phyloP scores from a whole-genome alignment of 2,797 vertebrate species.

The Mycteria americana region DNA sequence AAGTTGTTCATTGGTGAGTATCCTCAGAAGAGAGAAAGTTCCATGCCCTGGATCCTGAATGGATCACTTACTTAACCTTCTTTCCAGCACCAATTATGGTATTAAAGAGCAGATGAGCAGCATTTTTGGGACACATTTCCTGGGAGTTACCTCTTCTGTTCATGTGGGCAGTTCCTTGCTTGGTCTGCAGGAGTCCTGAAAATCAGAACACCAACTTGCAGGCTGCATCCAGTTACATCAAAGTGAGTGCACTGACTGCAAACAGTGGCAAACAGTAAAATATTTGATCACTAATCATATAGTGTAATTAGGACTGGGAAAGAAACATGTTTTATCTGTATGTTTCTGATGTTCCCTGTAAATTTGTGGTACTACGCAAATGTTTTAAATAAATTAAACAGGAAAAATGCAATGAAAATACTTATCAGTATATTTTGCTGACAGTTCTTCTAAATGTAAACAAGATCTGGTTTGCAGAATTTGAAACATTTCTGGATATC shows the following conservation, averaged over 20 bases:
- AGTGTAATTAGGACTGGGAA: background rate
- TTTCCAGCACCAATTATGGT: background rate
- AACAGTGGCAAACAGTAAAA: background rate
- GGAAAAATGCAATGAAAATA: background rate
- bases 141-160: background rate
- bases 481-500: background rate
- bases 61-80: background rate
- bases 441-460: background rate
- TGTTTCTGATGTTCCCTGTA: background rate
- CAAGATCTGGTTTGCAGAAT: background rate
- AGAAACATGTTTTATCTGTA: background rate
- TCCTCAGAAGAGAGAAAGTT: background rate
- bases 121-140: background rate
- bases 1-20: background rate
- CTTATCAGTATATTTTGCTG: background rate
- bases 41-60: background rate
- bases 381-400: background rate
- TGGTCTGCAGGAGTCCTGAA: background rate
- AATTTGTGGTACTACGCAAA: background rate
- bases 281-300: background rate
- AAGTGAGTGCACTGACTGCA: background rate
- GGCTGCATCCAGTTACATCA: background rate
- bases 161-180: background rate
- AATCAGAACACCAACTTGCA: background rate
- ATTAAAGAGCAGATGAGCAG: background rate